Evolutionary conservation across 2,888 invertebrate species (phyloP).

Genomic region (Teinopalpus imperialis): DNA sequence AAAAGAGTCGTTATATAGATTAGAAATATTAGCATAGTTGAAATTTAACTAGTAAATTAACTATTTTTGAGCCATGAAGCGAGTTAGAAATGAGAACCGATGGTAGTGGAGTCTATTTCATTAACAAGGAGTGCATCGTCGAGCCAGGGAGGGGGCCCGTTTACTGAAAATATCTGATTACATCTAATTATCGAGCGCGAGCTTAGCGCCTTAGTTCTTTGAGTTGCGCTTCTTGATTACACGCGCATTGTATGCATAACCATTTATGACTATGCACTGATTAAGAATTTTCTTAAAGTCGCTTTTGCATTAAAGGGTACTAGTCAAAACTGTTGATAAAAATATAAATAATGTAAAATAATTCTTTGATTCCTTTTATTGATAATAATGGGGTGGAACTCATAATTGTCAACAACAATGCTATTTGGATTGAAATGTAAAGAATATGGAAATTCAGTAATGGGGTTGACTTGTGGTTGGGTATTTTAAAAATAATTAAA

Average conservation of each 20-base stretch:
- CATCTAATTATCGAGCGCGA: slow-evolving; percentile 72
- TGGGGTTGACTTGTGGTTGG: too few relatives aligned
- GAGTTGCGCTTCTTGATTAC: slow-evolving; percentile 52
- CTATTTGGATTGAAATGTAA: too few relatives aligned
- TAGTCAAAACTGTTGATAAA: slow-evolving; percentile 5
- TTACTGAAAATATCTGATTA: slow-evolving; percentile 81
- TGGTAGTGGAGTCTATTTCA: slow-evolving; percentile 53
- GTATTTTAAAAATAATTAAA: too few relatives aligned
- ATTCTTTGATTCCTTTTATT: too few relatives aligned
- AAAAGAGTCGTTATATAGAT: too few relatives aligned
- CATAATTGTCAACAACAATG: too few relatives aligned
- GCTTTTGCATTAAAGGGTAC: slow-evolving; percentile 1
- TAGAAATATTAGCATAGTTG: too few relatives aligned
- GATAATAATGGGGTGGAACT: too few relatives aligned
- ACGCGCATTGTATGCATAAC: slow-evolving; percentile 57
- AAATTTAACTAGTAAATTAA: too few relatives aligned
- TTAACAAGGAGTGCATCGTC: slow-evolving; percentile 65
- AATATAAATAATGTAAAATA: too few relatives aligned
- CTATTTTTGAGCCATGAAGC: too few relatives aligned
- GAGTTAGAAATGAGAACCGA: slow-evolving; percentile 26
- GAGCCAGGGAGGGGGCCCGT: slow-evolving; percentile 55
- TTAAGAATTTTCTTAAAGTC: slow-evolving; percentile 30
- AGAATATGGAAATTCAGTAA: too few relatives aligned
- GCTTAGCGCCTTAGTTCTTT: slow-evolving; percentile 46
- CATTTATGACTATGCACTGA: slow-evolving; percentile 31